Evolutionary conservation across 2,888 invertebrate genomes (phyloP).

Genomic region (Tachina grossa): DNA sequence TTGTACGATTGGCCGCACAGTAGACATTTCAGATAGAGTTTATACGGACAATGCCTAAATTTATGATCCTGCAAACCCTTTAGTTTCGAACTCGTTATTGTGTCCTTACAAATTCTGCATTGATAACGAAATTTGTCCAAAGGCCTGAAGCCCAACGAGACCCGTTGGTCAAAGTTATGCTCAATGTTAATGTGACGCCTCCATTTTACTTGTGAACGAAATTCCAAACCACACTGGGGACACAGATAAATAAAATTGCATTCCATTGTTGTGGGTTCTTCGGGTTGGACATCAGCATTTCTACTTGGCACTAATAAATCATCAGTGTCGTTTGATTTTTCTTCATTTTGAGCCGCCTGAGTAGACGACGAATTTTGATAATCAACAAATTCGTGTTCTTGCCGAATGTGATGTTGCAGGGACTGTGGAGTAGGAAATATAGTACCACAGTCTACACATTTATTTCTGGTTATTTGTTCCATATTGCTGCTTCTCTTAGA

Average conservation of each 20-base stretch:
- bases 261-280: constrained; percentile 63
- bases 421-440: constrained; percentile 74
- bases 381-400: constrained; percentile 76
- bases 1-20: constrained; percentile 80
- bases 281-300: constrained; percentile 60
- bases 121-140: constrained; percentile 79
- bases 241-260: constrained; percentile 77
- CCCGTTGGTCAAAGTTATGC: constrained; percentile 79
- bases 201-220: constrained; percentile 78
- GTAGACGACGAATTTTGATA: constrained; percentile 61
- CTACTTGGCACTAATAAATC: constrained; percentile 70
- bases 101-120: constrained; percentile 77
- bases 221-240: constrained; percentile 78
- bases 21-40: constrained; percentile 78
- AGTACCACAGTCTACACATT: constrained; percentile 77
- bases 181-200: constrained; percentile 79
- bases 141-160: constrained; percentile 77
- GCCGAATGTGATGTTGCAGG: constrained; percentile 75
- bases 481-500: constrained; percentile 27
- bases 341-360: constrained; percentile 40
- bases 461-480: constrained; percentile 64
- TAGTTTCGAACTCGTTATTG: constrained; percentile 78
- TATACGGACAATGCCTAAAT: constrained; percentile 78
- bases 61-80: constrained; percentile 80
- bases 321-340: constrained; percentile 69